phyloP scores from a whole-genome alignment of 2,797 vertebrate species.

The Vultur gryphus region DNA sequence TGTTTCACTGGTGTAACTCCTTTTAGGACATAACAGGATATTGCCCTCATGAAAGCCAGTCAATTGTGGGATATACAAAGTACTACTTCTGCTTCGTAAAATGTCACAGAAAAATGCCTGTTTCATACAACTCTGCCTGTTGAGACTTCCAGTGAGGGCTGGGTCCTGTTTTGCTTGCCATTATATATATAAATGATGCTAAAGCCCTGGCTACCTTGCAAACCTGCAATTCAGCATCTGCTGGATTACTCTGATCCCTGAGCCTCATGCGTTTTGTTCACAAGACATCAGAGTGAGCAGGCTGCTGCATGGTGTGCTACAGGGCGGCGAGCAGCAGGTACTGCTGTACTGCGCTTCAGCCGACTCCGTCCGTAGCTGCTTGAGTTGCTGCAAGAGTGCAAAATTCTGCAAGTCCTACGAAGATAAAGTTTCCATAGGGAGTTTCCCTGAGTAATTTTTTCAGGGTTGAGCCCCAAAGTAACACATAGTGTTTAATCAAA shows the following conservation, averaged over 20 bases:
- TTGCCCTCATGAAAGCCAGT: background rate
- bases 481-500: background rate
- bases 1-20: background rate
- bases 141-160: background rate
- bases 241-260: background rate
- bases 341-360: background rate
- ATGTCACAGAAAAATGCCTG: accelerated
- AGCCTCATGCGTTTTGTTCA: background rate
- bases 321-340: background rate
- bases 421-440: background rate
- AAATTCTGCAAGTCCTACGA: background rate
- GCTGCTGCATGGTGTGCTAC: background rate
- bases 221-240: background rate
- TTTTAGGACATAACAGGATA: background rate
- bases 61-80: background rate
- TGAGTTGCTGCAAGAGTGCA: background rate
- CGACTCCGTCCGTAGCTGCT: background rate
- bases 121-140: background rate
- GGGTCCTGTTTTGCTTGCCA: background rate
- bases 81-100: background rate
- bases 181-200: background rate
- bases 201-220: background rate
- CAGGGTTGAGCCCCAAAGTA: background rate
- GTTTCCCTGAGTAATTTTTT: background rate
- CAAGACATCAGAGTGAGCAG: background rate